These are phyloP conservation scores for Belgica antarctica DNA, from an alignment of 2,888 invertebrate species.

Conservation along the genomic window DNA sequence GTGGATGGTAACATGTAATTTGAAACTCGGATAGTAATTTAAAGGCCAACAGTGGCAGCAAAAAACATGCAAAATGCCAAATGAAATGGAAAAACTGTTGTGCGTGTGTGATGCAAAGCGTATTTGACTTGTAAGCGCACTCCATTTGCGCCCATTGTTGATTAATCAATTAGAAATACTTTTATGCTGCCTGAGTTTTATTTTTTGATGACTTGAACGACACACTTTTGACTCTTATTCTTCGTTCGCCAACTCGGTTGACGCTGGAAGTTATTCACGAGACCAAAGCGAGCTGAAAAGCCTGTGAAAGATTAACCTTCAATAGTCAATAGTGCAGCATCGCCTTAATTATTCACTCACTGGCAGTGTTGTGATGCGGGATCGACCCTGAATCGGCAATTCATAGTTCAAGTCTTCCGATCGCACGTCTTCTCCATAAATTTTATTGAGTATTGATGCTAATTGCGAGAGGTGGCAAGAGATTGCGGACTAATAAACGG, in stretches of 20 bases:
- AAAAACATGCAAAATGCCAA: slow-evolving; percentile 17
- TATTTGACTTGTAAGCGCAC: background rate
- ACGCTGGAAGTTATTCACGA: background rate
- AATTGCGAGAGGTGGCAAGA: background rate
- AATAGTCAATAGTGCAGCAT: too few relatives aligned
- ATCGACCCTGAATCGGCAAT: slow-evolving; percentile 9
- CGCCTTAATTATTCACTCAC: too few relatives aligned
- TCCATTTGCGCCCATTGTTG: slow-evolving; percentile 9
- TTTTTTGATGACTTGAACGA: slow-evolving; percentile 31
- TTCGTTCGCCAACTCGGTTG: background rate
- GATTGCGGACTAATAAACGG: background rate
- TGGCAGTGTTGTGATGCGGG: background rate
- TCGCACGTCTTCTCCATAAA: background rate
- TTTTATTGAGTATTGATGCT: background rate
- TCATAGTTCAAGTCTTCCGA: background rate
- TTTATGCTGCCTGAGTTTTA: background rate
- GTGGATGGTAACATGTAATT: slow-evolving; percentile 14
- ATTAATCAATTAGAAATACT: slow-evolving; percentile 32
- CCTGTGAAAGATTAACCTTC: background rate
- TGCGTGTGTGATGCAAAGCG: slow-evolving; percentile 3
- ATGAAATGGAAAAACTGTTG: slow-evolving; percentile 17
- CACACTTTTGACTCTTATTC: slow-evolving; percentile 22
- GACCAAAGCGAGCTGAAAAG: background rate
- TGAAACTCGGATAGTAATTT: slow-evolving; percentile 35
- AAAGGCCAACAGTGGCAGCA: slow-evolving; percentile 26